phyloP scores from a whole-genome alignment of 92 coral and sea anemone species.

The Bergia sp. region DNA sequence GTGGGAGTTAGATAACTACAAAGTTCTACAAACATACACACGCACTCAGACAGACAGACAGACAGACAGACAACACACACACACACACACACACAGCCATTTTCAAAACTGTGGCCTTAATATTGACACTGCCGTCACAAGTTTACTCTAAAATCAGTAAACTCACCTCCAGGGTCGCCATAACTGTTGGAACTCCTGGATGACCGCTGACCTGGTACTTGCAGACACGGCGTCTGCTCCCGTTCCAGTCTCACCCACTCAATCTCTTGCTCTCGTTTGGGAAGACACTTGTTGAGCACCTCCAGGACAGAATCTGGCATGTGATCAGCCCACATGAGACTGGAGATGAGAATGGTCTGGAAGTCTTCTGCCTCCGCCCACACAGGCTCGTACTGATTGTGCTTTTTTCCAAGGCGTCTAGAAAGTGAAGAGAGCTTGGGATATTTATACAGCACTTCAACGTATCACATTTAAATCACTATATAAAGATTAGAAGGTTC shows the following conservation, averaged over 20 bases:
- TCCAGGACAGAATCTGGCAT: slow-evolving; percentile 98
- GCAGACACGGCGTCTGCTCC: background rate
- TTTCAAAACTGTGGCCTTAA: no score
- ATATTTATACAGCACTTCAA: no score
- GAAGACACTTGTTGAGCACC: slow-evolving; percentile 87
- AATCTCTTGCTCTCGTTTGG: slow-evolving; percentile 74
- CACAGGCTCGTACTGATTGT: slow-evolving; percentile 84
- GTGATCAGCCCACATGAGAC: slow-evolving; percentile 98
- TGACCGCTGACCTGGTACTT: slow-evolving; percentile 39
- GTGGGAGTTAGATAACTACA: no score
- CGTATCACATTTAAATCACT: no score
- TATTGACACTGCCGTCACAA: no score
- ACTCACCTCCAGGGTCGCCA: slow-evolving; percentile 8
- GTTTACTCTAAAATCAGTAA: no score
- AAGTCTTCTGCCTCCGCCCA: slow-evolving; percentile 93
- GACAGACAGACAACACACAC: no score
- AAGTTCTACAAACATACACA: no score
- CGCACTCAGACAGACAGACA: no score
- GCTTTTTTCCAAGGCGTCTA: slow-evolving; percentile 77
- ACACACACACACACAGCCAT: no score
- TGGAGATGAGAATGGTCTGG: slow-evolving; percentile 86
- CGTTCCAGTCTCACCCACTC: slow-evolving; percentile 44
- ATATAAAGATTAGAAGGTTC: no score
- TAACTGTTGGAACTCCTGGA: background rate
- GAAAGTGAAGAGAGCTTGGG: background rate